Conservation (phyloP, 2,797 vertebrate genomes). For the Garrulus glandarius region DNA sequence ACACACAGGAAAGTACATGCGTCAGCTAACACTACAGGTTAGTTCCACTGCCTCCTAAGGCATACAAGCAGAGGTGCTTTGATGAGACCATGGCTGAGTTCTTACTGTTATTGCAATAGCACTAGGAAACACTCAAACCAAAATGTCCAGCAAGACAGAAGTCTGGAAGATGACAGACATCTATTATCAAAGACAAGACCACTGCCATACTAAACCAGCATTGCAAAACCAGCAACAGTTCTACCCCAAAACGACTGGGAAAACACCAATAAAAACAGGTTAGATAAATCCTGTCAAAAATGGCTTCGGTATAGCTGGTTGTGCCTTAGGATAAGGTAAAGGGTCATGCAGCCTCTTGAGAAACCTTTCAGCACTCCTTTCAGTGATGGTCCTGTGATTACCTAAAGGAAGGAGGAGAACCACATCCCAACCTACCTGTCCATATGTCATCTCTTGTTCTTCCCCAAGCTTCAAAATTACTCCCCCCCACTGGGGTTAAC, state of each 20-base stretch:
- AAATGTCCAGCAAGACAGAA: not conserved
- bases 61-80: not conserved
- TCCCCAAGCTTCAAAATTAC: not conserved
- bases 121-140: not conserved
- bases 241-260: not conserved
- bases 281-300: not conserved
- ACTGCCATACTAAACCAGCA: not conserved
- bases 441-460: not conserved
- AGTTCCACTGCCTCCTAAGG: not conserved
- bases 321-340: not conserved
- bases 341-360: not conserved
- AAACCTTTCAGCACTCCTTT: not conserved
- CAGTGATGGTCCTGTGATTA: not conserved
- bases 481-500: not conserved
- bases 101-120: not conserved
- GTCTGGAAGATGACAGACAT: not conserved
- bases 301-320: not conserved
- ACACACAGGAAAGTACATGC: not conserved
- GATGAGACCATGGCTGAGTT: not conserved
- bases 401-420: not conserved
- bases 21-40: not conserved
- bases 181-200: not conserved
- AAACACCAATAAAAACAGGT: not conserved
- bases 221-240: not conserved
- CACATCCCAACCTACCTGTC: not conserved